phyloP scores from a whole-genome alignment of 2,113 vertebrate genomes.

The Sigmodon hispidus region DNA sequence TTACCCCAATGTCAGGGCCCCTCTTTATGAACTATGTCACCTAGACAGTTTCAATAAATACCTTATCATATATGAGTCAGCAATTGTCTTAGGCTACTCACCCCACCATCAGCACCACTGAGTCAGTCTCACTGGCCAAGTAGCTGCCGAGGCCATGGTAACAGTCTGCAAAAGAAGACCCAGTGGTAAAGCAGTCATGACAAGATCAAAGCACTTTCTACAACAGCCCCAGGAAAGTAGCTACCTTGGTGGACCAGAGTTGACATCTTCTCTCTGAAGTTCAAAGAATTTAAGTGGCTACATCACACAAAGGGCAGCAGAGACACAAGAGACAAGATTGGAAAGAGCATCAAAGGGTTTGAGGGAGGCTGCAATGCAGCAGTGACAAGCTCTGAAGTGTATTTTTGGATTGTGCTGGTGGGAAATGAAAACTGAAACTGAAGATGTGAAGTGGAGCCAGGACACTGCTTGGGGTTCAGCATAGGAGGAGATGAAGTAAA shows the following conservation, averaged over 20 bases:
- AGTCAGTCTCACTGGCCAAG: conserved; percentile 69
- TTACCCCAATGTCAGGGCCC: too few species aligned
- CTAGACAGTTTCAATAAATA: too few species aligned
- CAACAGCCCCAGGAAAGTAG: neutral
- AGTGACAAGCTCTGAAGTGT: neutral
- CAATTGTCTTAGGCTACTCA: conserved; percentile 62
- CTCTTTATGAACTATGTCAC: neutral
- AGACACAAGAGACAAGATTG: neutral
- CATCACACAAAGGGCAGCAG: too few species aligned
- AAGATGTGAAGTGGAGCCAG: neutral
- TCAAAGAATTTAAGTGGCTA: neutral
- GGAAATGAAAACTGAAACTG: neutral
- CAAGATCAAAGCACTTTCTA: neutral
- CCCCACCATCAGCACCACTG: conserved; percentile 85
- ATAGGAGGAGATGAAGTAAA: neutral
- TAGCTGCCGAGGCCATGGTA: neutral
- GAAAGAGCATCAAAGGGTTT: too few species aligned
- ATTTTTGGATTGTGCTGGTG: neutral
- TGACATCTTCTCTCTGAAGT: neutral
- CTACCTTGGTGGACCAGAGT: neutral
- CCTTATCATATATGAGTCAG: neutral
- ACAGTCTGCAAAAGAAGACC: neutral
- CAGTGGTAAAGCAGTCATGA: too few species aligned
- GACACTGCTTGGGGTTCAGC: neutral
- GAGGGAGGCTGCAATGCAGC: neutral